These are phyloP conservation scores for Drosophila simulans DNA, from an alignment of 1,140 invertebrate species.

Conservation along the genomic window DNA sequence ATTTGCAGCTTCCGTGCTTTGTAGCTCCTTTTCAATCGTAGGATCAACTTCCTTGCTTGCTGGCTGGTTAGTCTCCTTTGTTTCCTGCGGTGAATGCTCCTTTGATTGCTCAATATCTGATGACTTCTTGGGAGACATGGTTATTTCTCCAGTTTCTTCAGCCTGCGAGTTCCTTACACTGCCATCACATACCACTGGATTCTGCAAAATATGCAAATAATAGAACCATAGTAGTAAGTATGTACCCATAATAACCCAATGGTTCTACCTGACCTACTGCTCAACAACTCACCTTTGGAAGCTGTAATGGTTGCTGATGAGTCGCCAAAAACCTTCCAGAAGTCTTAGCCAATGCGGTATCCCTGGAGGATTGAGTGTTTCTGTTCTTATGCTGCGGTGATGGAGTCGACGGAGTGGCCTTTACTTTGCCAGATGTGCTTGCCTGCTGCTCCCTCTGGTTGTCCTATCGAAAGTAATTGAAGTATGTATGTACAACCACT, in stretches of 20 bases:
- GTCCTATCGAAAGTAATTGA: slow-evolving; percentile 16
- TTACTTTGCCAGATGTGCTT: slow-evolving; percentile 27
- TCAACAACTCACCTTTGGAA: slow-evolving; percentile 39
- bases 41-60: not conserved
- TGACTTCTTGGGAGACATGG: not conserved
- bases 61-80: not conserved
- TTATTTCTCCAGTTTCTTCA: not conserved
- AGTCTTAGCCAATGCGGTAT: slow-evolving; percentile 27
- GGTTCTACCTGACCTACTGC: not conserved
- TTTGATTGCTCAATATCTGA: not conserved
- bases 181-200: slow-evolving; percentile 8
- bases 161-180: not conserved
- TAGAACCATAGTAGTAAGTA: no score
- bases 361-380: slow-evolving; percentile 7
- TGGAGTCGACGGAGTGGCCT: slow-evolving; percentile 5
- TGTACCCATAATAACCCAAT: not conserved
- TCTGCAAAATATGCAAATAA: not conserved
- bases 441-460: slow-evolving; percentile 34
- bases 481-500: not conserved
- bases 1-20: not conserved
- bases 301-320: slow-evolving; percentile 38
- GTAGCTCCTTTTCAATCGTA: not conserved
- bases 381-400: slow-evolving; percentile 22
- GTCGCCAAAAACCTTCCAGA: slow-evolving; percentile 34
- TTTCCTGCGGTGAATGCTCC: not conserved